Evolutionary conservation across 2,888 invertebrate genomes (phyloP).

Genomic region (Ernsta delagoae): DNA sequence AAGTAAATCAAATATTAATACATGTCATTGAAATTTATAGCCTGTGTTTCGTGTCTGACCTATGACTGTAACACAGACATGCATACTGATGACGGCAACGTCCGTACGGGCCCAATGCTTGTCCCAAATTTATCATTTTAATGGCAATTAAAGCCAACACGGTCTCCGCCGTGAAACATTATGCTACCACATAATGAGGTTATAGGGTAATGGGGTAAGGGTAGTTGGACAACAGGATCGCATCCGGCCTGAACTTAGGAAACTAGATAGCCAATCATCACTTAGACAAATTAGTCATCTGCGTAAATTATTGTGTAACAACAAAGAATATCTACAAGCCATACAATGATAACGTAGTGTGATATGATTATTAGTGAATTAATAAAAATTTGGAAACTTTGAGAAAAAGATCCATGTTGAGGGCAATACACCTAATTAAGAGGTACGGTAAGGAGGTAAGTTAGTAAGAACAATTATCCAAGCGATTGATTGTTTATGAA

Average conservation of each 20-base stretch:
- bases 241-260: neutral
- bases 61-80: neutral
- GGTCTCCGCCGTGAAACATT: constrained; percentile 36
- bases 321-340: too few species aligned
- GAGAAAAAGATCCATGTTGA: too few species aligned
- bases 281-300: neutral
- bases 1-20: too few species aligned
- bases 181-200: constrained; percentile 56
- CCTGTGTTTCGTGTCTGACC: neutral
- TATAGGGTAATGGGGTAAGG: constrained; percentile 59
- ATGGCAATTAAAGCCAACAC: constrained; percentile 37
- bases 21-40: too few species aligned
- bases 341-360: too few species aligned
- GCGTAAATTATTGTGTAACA: neutral
- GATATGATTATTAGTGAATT: too few species aligned
- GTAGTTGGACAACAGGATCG: constrained; percentile 10
- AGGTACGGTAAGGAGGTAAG: too few species aligned
- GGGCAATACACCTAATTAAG: too few species aligned
- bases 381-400: too few species aligned
- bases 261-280: neutral
- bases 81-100: constrained; percentile 19
- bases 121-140: constrained; percentile 33
- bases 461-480: too few species aligned
- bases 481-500: too few species aligned
- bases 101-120: neutral